Percentiles rank a stretch among this genome's conserved stretches.
Evolutionary conservation across 2,113 vertebrate genomes (phyloP).

Genomic region (Epinephelus moara): DNA sequence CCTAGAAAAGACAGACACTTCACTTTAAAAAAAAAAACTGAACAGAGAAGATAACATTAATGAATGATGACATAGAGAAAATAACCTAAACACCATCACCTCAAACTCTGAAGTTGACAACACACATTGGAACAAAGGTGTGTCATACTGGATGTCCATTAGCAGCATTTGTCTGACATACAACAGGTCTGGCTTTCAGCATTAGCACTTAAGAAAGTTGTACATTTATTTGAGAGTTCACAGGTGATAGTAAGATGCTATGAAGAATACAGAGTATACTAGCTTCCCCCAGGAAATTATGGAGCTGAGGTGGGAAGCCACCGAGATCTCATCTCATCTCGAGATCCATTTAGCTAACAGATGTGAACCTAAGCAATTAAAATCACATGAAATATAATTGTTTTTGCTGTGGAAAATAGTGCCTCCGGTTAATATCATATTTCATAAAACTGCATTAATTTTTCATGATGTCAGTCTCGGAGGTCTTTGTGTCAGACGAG

Average conservation of each 20-base stretch:
- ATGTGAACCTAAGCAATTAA: neutral
- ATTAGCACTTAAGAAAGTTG: neutral
- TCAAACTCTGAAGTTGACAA: neutral
- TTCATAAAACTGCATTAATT: neutral
- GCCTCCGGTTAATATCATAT: neutral
- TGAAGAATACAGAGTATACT: no score
- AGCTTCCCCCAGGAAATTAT: no score
- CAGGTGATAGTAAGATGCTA: no score
- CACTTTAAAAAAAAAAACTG: neutral
- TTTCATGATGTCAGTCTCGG: neutral
- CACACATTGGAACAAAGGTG: neutral
- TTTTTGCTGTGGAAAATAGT: neutral
- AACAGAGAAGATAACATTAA: neutral
- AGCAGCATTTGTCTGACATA: neutral
- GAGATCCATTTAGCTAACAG: neutral
- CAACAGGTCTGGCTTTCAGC: neutral
- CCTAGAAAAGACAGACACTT: conserved; percentile 32
- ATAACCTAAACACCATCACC: neutral
- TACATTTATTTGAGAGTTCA: neutral
- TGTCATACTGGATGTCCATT: neutral
- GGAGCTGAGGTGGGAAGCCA: no score
- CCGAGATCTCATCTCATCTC: neutral
- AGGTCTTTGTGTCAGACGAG: neutral
- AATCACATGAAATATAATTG: neutral
- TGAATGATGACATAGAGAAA: neutral